Percentiles rank a stretch among this genome's conserved stretches.
Evolutionary conservation across 2,113 vertebrate species (phyloP).

Genomic region (Peromyscus leucopus): DNA sequence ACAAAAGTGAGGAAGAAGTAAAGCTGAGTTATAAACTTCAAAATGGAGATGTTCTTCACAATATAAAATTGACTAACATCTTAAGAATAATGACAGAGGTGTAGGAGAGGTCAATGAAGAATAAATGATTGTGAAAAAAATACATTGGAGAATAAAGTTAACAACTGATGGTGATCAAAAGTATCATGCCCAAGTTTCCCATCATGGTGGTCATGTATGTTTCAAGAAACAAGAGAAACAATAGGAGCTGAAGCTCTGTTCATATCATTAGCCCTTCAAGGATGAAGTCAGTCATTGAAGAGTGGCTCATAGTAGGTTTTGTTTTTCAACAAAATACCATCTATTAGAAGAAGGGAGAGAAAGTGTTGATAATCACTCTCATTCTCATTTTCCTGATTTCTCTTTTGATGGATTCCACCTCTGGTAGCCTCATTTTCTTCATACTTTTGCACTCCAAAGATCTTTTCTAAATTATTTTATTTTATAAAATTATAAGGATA

Average conservation of each 20-base stretch:
- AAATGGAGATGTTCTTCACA: constrained; percentile 57
- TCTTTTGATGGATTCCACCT: background rate
- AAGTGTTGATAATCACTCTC: background rate
- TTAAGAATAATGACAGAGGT: constrained; percentile 67
- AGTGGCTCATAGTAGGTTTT: constrained; percentile 44
- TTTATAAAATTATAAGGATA: background rate
- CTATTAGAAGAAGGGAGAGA: constrained; percentile 3
- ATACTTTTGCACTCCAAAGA: background rate
- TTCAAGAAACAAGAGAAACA: constrained; percentile 62
- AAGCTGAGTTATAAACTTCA: constrained; percentile 60
- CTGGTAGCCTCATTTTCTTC: background rate
- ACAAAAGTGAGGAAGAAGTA: constrained; percentile 70
- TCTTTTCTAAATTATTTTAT: background rate
- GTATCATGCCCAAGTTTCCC: constrained; percentile 65
- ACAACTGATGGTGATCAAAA: constrained; percentile 54
- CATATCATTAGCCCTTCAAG: constrained; percentile 29
- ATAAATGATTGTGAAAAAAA: constrained; percentile 64
- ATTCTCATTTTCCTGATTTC: background rate
- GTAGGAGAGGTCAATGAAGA: constrained; percentile 71
- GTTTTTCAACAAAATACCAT: background rate
- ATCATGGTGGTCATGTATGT: constrained; percentile 31
- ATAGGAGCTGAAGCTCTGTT: constrained; percentile 40
- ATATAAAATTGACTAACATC: constrained; percentile 67
- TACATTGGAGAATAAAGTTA: constrained; percentile 65
- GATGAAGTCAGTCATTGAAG: constrained; percentile 49